Evolutionary conservation across 2,113 vertebrate genomes (phyloP).

Genomic region (Salvelinus alpinus): DNA sequence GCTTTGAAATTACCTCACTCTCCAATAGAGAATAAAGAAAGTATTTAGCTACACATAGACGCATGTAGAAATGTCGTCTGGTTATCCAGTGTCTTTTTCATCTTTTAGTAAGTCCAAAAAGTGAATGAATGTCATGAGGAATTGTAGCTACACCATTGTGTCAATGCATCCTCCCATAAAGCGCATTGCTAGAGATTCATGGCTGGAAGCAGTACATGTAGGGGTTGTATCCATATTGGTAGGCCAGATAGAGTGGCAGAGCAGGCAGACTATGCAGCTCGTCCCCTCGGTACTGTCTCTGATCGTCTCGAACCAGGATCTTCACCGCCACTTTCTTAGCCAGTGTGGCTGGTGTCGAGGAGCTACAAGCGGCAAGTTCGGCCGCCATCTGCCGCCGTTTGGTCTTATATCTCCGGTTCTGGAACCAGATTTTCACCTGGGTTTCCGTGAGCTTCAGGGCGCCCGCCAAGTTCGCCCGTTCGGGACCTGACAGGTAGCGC

Average conservation of each 20-base stretch:
- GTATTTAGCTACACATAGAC: too few species aligned
- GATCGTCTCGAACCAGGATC: conserved; percentile 74
- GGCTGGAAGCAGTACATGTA: conserved; percentile 71
- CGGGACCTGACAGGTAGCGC: conserved; percentile 76
- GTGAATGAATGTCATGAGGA: not conserved
- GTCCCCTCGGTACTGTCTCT: conserved; percentile 58
- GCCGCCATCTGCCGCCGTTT: conserved; percentile 73
- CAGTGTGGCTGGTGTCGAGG: conserved; percentile 30
- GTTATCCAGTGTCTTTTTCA: too few species aligned
- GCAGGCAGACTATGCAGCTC: conserved; percentile 48
- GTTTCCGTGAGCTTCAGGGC: conserved; percentile 80
- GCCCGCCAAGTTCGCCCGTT: conserved; percentile 72
- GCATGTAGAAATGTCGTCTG: too few species aligned
- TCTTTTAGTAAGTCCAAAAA: too few species aligned
- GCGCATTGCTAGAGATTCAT: conserved; percentile 52
- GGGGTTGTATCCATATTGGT: conserved; percentile 62
- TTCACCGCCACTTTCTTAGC: conserved; percentile 75
- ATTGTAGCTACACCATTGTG: not conserved
- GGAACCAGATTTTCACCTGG: conserved; percentile 84
- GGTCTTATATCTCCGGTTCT: conserved; percentile 82
- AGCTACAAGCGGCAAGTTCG: conserved; percentile 44
- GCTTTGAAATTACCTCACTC: too few species aligned
- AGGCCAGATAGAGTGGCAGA: conserved; percentile 65
- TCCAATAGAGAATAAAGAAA: too few species aligned
- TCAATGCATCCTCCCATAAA: conserved; percentile 54